Evolutionary conservation across 2,797 vertebrate genomes (phyloP), one percentile per base, ranked within the genome.

Genomic region (Myripristis murdjan): DNA sequence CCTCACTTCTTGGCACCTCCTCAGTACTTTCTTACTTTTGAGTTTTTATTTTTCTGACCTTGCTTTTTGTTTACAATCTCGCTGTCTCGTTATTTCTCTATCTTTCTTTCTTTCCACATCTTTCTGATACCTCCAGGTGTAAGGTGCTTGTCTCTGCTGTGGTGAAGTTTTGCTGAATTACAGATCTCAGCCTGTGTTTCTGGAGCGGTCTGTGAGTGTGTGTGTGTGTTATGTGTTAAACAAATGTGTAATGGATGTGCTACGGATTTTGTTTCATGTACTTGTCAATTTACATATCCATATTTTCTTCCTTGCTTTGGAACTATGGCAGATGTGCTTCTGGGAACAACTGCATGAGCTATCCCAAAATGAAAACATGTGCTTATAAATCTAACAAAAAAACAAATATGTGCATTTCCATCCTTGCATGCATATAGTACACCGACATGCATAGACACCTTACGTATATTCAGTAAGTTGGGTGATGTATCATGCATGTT

Each of bases 31-130:
- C 47, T 62, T 51, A 48, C 33, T 70, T 76, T 47, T 43, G 28
- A 49, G 3, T 67, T 70, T 35, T 51, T 51, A 51, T 59, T 64
- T 77, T 20, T 58, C 26, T 74, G 64, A 75, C 76, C 59, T 66
- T 14, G 23, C 5, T 28, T 63, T 53, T 53, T n/a, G 31, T 26
- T 28, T 24, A 14, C 15, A 41, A 11, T 65, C 68, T 65, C 44
- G 14, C 2, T 47, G 23, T 51, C 1, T 49, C 58, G 41, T 51
- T 35, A 44, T 14, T 39, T 10, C 33, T 54, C 49, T 44, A n/a
- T n/a, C n/a, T n/a, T 1, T 61, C 24, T 20, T 11, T 28, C 24
- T 58, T 47, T 54, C 41, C 14, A 14, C 49, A 12, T 20, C 37
- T 64, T 46, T 59, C 26, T 67, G 16, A 46, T 56, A 53, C 22